Base-by-base conservation (phyloP, 2,888 invertebrate genomes). In the Scaeva pyrastri region DNA sequence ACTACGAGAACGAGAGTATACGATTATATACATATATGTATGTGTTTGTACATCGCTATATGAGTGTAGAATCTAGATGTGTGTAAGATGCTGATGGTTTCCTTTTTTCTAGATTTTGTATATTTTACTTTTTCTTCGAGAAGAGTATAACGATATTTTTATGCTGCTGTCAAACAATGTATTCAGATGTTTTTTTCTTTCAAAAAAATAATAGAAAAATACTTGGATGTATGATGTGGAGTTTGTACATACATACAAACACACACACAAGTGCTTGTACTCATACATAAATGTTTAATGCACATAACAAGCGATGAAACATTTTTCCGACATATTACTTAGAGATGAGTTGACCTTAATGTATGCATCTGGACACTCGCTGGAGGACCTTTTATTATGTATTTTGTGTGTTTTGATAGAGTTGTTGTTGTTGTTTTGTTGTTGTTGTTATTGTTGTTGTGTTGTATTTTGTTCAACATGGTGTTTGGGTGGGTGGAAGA, bases 261-360 rank as follows among this genome's bases (percentile, higher is more conserved):
- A 5, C 8, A 31, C 31, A 31, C 8, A 31, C n/a, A 31, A 8
- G 8, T 31, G 31, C 6, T 4, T 26, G 26, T 31, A 31, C 31
- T 5, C 8, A 8, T 31, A 31, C 31, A 31, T 31, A 7, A 7
- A 26, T 31, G 0, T 23, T 0, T 52, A 23, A 52, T 31, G 56
- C 31, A 56, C 14, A 39, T 31, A 31, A 31, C 31, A 58, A 19
- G 36, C 36, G 39, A 19, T 39, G 58, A 19, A 16, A 31, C 31
- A 31, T 31, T 56, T 56, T 56, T 56, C 2, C 36, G 36, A 60
- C 39, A 60, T 60, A 60, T 60, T 60, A 60, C 56, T 56, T 60
- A 60, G 8, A 39, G 58, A 58, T 58, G 39, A 60, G 11, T 60
- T 60, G 60, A 39, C 60, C 60, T 60, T 60, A 60, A 58, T 58